Base-by-base conservation (phyloP, 1,140 invertebrate species). In the Pseudomyrmex concolor region DNA sequence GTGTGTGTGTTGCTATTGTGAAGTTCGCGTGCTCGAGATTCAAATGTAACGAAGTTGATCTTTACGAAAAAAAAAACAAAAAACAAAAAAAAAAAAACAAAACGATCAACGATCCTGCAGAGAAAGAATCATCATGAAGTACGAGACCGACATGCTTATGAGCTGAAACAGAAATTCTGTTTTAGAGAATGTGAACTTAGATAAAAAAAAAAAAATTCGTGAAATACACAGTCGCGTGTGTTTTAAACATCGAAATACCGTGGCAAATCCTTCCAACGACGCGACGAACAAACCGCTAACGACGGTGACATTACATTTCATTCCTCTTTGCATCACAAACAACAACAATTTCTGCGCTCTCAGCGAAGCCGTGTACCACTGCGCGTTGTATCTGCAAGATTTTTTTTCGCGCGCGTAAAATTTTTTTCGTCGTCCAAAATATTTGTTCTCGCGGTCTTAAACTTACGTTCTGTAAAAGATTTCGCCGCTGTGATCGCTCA, bases 291-390 rank as follows among this genome's bases (percentile, higher is more conserved):
- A 13, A 15, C 73, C 63, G n/a, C 59, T 76, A 25, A 83, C 19
- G 0, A 78, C 59, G 9, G 84, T 17, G 10, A 5, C 3, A n/a
- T 55, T 74, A 10, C 57, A 51, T 51, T 15, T 80, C 2, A 60
- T 22, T 50, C 63, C 62, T 81, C 66, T 82, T 25, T 85, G 59
- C 85, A 89, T 84, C 48, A 89, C 59, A 12, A 83, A 48, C 45
- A 87, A 19, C 10, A 88, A 66, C 51, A 89, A 71, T 59, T 84
- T 85, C 15, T 89, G 78, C 3, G 48, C 15, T 43, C 25, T 43
- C 9, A 78, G 22, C 0, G 87, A 60, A n/a, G 77, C 62, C n/a
- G n/a, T 19, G 5, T 87, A 84, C 85, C 86, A 90, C 48, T 86
- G 59, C 5, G 55, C 59, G 15, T 22, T 43, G 22, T 85, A 89